These are phyloP conservation scores for Rhincodon typus DNA, from an alignment of 2,797 vertebrate species.

Conservation along the genomic window DNA sequence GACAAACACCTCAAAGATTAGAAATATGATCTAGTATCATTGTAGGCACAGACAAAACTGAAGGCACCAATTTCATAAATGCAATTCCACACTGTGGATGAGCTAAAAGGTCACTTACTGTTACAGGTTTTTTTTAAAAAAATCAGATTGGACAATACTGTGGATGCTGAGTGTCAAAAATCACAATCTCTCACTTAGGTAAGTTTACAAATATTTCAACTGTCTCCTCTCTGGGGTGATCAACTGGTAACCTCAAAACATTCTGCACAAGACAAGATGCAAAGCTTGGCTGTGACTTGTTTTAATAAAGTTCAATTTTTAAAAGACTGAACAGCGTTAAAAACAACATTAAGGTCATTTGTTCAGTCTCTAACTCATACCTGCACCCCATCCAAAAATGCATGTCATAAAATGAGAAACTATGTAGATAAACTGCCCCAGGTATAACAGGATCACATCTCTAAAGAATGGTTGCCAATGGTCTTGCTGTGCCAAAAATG, in stretches of 20 bases:
- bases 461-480: background rate
- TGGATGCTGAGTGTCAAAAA: background rate
- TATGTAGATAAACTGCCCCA: background rate
- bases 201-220: background rate
- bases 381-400: background rate
- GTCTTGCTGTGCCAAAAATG: background rate
- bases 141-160: background rate
- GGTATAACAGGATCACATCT: background rate
- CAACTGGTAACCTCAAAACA: background rate
- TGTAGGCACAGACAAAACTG: slow-evolving; percentile 30
- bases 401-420: background rate
- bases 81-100: slow-evolving; percentile 34
- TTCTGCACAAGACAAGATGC: slow-evolving; percentile 1
- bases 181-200: background rate
- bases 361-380: too few species aligned
- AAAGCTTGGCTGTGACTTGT: background rate
- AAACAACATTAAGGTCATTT: background rate
- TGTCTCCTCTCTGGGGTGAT: background rate
- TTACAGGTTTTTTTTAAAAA: background rate
- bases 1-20: background rate
- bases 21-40: background rate
- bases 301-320: background rate
- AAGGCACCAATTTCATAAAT: slow-evolving; percentile 32
- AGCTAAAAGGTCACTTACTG: slow-evolving; percentile 33
- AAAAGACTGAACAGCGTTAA: background rate